Evolutionary conservation across 2,113 vertebrate species (phyloP), one percentile per base, ranked within the genome.

Genomic region (Nesoenas mayeri): DNA sequence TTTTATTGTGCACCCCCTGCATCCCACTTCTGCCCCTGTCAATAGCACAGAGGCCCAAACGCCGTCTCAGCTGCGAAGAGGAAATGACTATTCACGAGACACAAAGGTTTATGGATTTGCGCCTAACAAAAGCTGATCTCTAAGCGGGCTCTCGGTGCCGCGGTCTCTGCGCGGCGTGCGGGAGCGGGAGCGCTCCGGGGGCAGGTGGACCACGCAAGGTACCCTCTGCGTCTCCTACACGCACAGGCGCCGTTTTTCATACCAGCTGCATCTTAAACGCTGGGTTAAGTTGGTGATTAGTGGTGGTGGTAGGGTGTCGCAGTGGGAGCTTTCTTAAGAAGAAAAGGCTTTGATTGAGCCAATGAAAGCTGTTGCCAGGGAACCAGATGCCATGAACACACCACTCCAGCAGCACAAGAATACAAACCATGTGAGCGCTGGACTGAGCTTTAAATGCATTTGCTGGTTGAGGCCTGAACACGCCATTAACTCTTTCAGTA

Each of bases 361-460:
- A 96, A 97, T 98, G 98, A 98, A 98, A 98, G 98, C 98, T 97
- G 98, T 98, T 98, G 98, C 98, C 98, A 98, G 97, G 98, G 98
- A 98, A 98, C 98, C 98, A 98, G 98, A 98, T 98, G 98, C 98
- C 97, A 97, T 88, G 98, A 98, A 98, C 98, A 98, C 96, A 95
- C 98, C 97, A 97, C 98, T 98, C 97, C 97, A 97, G 95, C 98
- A 96, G 97, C 5, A 53, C 91, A 97, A 98, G 98, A 98, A 98
- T 97, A 98, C 98, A 98, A 98, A 97, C 97, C 95, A 97, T 97
- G 69, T 95, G 97, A 98, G 97, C 80, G 97, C 97, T 97, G 97
- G 94, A 96, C 95, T 93, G 96, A 97, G 96, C 96, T 88, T 90
- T 92, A 95, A 97, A 94, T 94, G 93, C 94, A 67, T 97, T 97